These are phyloP conservation scores for Ischnus inquisitorius DNA, from an alignment of 2,888 invertebrate genomes.

Conservation along the genomic window DNA sequence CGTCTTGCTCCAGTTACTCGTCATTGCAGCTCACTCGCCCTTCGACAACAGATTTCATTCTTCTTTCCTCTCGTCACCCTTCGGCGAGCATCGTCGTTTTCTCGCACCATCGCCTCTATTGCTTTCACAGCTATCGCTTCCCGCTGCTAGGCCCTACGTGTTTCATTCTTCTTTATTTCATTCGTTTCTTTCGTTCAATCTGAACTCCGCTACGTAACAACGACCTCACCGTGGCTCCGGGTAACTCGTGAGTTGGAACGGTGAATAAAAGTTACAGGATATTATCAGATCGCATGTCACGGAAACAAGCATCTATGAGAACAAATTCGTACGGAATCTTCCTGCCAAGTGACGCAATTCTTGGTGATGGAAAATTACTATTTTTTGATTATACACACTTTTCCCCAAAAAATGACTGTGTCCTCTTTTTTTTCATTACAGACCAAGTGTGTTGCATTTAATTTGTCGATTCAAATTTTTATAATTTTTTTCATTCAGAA, in stretches of 20 bases:
- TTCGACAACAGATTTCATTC: conserved; percentile 63
- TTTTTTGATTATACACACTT: too few species aligned
- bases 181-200: not conserved
- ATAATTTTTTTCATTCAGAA: too few species aligned
- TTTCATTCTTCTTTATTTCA: not conserved
- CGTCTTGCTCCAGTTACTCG: conserved; percentile 43
- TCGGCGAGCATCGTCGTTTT: conserved; percentile 60
- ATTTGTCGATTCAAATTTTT: too few species aligned
- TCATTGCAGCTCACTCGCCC: conserved; percentile 36
- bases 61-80: conserved; percentile 61
- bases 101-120: conserved; percentile 59
- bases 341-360: not conserved
- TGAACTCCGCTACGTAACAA: not conserved
- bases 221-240: not conserved
- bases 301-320: not conserved
- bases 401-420: too few species aligned
- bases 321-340: not conserved
- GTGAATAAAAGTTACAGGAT: not conserved
- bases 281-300: not conserved
- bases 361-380: not conserved
- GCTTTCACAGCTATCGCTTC: conserved; percentile 55
- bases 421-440: too few species aligned
- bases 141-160: conserved; percentile 32
- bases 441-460: too few species aligned
- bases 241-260: conserved; percentile 6